Evolutionary conservation across 2,113 vertebrate species (phyloP).

Genomic region (Mungos mungo): DNA sequence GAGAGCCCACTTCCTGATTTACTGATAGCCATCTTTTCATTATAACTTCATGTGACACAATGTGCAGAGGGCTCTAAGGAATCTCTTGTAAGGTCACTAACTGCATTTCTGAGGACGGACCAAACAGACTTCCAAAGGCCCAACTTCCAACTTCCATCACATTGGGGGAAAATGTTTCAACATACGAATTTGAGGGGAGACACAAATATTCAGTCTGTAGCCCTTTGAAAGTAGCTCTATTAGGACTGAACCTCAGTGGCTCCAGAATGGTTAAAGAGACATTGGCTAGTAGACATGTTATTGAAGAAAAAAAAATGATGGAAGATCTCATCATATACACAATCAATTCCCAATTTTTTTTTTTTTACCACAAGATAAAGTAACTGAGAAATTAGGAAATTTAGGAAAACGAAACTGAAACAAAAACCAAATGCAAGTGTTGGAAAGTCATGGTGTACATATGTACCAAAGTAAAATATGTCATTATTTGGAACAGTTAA

Average conservation of each 20-base stretch:
- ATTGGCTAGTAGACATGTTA: neutral
- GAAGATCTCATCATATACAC: neutral
- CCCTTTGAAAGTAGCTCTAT: neutral
- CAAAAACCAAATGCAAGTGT: neutral
- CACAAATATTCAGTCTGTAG: neutral
- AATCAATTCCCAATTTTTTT: neutral
- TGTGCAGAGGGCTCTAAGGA: neutral
- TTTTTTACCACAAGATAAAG: neutral
- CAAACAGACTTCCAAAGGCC: neutral
- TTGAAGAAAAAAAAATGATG: neutral
- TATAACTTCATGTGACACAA: neutral
- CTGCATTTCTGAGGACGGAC: neutral
- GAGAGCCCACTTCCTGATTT: neutral
- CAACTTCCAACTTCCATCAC: neutral
- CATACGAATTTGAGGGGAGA: neutral
- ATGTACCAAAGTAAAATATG: neutral
- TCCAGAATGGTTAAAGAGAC: neutral
- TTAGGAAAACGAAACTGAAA: neutral
- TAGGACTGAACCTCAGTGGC: neutral
- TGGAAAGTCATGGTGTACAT: conserved; percentile 13
- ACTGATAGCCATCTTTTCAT: neutral
- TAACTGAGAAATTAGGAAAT: neutral
- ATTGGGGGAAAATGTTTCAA: neutral
- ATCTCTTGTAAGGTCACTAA: neutral
- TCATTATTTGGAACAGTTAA: neutral